phyloP scores from a whole-genome alignment of 2,113 vertebrate species.

The Upupa epops region DNA sequence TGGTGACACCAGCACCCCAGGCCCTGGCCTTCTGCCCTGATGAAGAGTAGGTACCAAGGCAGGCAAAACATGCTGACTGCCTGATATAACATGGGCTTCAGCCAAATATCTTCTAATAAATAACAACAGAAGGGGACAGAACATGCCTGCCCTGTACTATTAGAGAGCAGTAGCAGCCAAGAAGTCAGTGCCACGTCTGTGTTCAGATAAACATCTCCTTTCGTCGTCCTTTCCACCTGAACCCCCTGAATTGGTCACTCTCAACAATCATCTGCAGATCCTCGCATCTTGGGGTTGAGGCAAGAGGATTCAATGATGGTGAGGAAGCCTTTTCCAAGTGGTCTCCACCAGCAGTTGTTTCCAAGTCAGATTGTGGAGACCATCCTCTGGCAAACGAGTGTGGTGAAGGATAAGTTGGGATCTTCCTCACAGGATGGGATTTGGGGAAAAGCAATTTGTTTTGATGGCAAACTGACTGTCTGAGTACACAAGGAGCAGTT shows the following conservation, averaged over 20 bases:
- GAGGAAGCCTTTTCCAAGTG: not conserved
- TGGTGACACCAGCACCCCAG: not conserved
- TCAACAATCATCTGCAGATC: not conserved
- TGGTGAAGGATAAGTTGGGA: not conserved
- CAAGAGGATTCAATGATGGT: not conserved
- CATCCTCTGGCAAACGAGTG: accelerated
- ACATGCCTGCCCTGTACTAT: accelerated
- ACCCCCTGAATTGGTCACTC: not conserved
- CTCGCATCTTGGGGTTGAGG: accelerated
- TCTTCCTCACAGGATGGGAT: not conserved
- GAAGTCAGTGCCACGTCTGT: no score
- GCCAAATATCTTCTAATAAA: not conserved
- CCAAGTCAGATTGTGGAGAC: not conserved
- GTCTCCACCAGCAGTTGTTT: not conserved
- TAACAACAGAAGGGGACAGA: accelerated
- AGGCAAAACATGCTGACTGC: not conserved
- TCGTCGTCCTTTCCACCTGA: not conserved
- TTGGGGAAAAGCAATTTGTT: not conserved
- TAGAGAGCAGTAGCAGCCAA: no score
- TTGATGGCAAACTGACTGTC: not conserved
- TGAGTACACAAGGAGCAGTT: not conserved
- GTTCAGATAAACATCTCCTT: not conserved
- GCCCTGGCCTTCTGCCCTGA: not conserved
- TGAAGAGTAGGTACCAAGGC: not conserved
- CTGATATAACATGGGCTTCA: not conserved